A percentile compares a stretch with the other conserved stretches of the same genome.
These are phyloP conservation scores for Harpalus rubripes DNA, from an alignment of 2,888 invertebrate genomes.

Conservation along the genomic window DNA sequence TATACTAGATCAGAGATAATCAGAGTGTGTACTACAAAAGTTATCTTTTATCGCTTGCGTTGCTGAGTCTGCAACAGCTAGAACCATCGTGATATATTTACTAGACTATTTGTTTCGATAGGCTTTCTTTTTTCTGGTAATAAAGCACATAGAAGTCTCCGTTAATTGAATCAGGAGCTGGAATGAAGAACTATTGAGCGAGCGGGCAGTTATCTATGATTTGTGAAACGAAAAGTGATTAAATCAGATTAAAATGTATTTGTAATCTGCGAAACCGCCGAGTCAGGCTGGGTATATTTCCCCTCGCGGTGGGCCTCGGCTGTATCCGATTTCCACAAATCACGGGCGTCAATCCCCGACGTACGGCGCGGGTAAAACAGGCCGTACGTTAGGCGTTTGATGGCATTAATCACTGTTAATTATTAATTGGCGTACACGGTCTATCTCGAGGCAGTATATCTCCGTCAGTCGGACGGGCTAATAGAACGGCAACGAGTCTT, in stretches of 20 bases:
- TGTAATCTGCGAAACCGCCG: conserved; percentile 44
- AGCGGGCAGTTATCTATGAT: conserved; percentile 34
- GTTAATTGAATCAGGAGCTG: conserved; percentile 9
- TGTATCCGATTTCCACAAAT: conserved; percentile 54
- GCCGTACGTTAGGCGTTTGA: conserved; percentile 61
- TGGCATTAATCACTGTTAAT: conserved; percentile 66
- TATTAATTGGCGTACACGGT: conserved; percentile 63
- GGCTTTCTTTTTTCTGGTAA: conserved; percentile 1
- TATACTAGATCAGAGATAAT: neutral
- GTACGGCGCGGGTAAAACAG: conserved; percentile 49
- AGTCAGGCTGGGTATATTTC: conserved; percentile 19
- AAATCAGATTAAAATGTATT: conserved; percentile 49
- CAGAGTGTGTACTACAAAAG: neutral
- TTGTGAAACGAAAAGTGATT: conserved; percentile 51
- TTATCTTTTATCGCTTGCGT: neutral
- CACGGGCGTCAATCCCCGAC: conserved; percentile 57
- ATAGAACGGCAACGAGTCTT: conserved; percentile 43
- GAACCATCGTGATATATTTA: neutral
- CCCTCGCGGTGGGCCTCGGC: neutral
- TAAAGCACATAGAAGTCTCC: neutral
- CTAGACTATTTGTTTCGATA: neutral
- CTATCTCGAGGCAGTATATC: conserved; percentile 62
- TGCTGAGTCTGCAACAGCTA: neutral
- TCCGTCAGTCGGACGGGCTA: conserved; percentile 57
- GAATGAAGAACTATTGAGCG: conserved; percentile 42